phyloP scores from a whole-genome alignment of 1,140 invertebrate genomes.

The Bombus consobrinus region DNA sequence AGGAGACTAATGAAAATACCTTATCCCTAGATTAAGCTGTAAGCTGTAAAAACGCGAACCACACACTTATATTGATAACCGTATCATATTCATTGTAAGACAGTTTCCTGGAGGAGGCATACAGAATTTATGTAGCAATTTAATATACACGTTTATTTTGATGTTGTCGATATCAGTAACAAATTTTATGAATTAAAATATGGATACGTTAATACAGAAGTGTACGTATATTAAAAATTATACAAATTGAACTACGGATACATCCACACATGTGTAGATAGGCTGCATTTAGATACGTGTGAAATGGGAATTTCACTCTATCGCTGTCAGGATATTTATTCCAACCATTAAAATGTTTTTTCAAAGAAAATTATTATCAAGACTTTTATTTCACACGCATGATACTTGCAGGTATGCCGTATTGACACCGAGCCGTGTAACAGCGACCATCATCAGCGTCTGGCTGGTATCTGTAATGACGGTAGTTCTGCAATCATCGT shows the following conservation, averaged over 20 bases:
- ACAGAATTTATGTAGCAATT: neutral
- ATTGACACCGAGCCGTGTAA: conserved; percentile 83
- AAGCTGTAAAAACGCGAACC: too few relatives aligned
- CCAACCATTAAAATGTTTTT: too few relatives aligned
- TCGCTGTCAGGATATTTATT: neutral
- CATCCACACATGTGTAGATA: too few relatives aligned
- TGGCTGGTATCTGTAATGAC: conserved; percentile 83
- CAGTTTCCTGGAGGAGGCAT: too few relatives aligned
- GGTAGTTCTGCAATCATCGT: conserved; percentile 83
- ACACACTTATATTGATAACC: too few relatives aligned
- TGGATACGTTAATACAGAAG: neutral
- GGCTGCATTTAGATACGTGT: too few relatives aligned
- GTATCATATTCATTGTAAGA: neutral
- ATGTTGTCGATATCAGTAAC: neutral
- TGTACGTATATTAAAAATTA: neutral
- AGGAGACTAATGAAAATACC: too few relatives aligned
- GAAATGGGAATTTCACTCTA: too few relatives aligned
- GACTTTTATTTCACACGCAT: neutral
- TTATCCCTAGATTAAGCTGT: too few relatives aligned
- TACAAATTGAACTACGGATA: too few relatives aligned
- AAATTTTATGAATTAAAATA: neutral
- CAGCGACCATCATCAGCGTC: conserved; percentile 81
- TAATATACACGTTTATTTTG: too few relatives aligned
- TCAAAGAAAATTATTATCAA: too few relatives aligned
- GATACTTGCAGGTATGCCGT: conserved; percentile 70